Base-by-base conservation (phyloP, 2,113 vertebrate genomes). In the Podarcis raffonei region DNA sequence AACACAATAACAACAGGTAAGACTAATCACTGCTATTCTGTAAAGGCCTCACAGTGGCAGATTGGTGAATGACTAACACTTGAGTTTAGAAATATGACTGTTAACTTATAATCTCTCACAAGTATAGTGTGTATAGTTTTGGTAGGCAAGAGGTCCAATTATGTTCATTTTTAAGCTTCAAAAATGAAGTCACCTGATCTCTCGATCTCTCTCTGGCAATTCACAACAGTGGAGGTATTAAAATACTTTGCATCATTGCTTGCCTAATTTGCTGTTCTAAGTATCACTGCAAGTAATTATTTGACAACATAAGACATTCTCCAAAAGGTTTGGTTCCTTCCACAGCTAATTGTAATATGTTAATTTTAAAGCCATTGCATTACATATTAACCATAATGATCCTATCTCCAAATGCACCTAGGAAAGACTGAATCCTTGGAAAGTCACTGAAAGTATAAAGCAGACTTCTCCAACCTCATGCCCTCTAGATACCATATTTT, bases 271-370 rank as follows among this genome's bases (percentile, higher is more conserved):
- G 59, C 53, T 87, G 75, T 37, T 69, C n/a, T 71, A 32, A 87
- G 11, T 42, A 87, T 75, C 68, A 62, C 20, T 65, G 20, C 35
- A 62, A 32, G 7, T 39, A 93, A 93, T 16, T 81, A 78, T 39
- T 53, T 57, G 35, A 83, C 39, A 82, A 48, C 22, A 86, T 25
- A 77, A 90, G 32, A 25, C 86, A 87, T 87, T 87, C 13, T n/a
- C 89, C 79, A 85, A 35, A 35, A 81, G 23, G 66, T 39, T 35
- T 89, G 66, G 12, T 90, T 84, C 20, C 72, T 91, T 92, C 81
- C 65, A 90, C 90, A 89, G 92, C 68, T 82, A 93, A 94, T 83
- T 78, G 93, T 84, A 62, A 37, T n/a, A 42, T 77, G 57, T 75
- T 77, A 86, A 77, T 78, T 78, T 66, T 86, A 79, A 79, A 78